Evolutionary conservation across 2,888 invertebrate genomes (phyloP).

Genomic region (Sphaerophoria rueppellii): DNA sequence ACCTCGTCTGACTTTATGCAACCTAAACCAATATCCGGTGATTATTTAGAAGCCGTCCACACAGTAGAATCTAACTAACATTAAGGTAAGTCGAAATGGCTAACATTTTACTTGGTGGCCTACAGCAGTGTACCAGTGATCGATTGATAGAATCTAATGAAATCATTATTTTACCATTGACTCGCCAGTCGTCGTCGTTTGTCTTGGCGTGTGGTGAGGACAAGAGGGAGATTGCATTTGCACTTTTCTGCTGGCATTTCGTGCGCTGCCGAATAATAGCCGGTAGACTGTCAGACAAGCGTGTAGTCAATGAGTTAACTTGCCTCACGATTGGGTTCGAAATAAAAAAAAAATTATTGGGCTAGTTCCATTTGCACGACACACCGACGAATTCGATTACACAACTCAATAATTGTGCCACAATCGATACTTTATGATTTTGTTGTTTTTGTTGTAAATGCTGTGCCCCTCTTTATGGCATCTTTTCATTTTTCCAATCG

Average conservation of each 20-base stretch:
- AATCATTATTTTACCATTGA: slow-evolving; percentile 68
- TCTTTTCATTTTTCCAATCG: neutral
- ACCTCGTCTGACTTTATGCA: neutral
- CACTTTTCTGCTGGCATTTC: slow-evolving; percentile 54
- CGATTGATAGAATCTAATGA: slow-evolving; percentile 70
- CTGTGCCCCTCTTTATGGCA: slow-evolving; percentile 18
- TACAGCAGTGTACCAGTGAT: slow-evolving; percentile 51
- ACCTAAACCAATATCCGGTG: slow-evolving; percentile 57
- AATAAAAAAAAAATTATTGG: slow-evolving; percentile 16
- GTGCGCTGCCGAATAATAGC: slow-evolving; percentile 56
- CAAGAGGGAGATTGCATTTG: neutral
- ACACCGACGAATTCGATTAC: slow-evolving; percentile 64
- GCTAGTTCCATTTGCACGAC: slow-evolving; percentile 46
- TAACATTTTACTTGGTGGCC: slow-evolving; percentile 58
- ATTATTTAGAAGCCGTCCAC: slow-evolving; percentile 60
- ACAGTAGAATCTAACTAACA: slow-evolving; percentile 63
- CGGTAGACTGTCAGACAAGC: slow-evolving; percentile 12
- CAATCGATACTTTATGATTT: slow-evolving; percentile 51
- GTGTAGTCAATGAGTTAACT: slow-evolving; percentile 14
- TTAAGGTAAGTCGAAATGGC: slow-evolving; percentile 55
- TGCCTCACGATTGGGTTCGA: slow-evolving; percentile 8
- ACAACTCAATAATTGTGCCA: slow-evolving; percentile 43
- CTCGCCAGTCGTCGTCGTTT: neutral
- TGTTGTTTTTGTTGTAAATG: neutral
- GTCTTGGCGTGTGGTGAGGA: neutral